These are phyloP conservation scores for Masticophis lateralis DNA, from an alignment of 2,797 vertebrate species.

Conservation along the genomic window DNA sequence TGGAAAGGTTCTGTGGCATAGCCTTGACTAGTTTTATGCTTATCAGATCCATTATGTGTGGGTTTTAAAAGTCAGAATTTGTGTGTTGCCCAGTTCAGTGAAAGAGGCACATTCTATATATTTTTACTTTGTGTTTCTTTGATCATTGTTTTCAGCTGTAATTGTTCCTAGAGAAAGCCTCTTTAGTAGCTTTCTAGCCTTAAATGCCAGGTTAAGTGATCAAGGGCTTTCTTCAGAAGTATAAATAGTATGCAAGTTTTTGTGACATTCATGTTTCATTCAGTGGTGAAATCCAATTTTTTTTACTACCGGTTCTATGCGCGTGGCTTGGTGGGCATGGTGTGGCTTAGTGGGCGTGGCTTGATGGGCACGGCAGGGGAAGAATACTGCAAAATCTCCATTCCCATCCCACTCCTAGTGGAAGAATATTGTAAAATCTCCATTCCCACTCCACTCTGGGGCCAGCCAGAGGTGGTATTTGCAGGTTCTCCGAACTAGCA, in stretches of 20 bases:
- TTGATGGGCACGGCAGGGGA: no score
- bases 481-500: no score
- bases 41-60: not conserved
- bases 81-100: not conserved
- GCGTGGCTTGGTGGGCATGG: no score
- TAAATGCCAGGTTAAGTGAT: not conserved
- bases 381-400: no score
- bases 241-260: not conserved
- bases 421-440: no score
- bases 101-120: not conserved
- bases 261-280: not conserved
- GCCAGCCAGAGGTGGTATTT: no score
- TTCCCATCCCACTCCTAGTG: no score
- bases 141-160: not conserved
- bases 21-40: no score
- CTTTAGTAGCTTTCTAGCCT: not conserved
- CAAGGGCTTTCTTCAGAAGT: not conserved
- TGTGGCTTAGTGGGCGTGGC: no score
- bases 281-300: no score
- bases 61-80: not conserved
- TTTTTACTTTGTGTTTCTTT: not conserved
- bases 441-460: no score
- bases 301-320: no score
- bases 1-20: not conserved
- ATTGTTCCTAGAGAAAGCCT: not conserved